Evolutionary conservation across 2,888 invertebrate genomes (phyloP).

Genomic region (Melolontha melolontha): DNA sequence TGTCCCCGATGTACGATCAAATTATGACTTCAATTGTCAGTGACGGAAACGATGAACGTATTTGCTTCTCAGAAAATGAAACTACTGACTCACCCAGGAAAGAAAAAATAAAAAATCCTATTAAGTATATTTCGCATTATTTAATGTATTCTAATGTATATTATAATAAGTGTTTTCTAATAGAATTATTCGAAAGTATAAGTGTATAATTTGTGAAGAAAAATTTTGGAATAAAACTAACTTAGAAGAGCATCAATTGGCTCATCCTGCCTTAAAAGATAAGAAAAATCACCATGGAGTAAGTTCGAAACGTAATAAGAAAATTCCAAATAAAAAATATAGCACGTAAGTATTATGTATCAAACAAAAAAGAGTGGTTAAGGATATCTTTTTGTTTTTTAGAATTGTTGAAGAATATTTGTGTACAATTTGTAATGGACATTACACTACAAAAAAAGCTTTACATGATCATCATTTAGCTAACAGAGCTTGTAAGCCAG

Average conservation of each 20-base stretch:
- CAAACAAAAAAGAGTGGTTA: not conserved
- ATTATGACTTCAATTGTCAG: too few relatives aligned
- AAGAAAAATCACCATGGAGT: constrained; percentile 20
- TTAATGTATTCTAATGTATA: not conserved
- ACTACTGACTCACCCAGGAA: too few relatives aligned
- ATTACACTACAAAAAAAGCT: constrained; percentile 4
- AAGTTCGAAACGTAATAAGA: not conserved
- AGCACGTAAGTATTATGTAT: not conserved
- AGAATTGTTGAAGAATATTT: constrained; percentile 10
- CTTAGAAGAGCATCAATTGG: constrained; percentile 3
- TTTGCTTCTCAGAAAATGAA: too few relatives aligned
- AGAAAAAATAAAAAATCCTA: too few relatives aligned
- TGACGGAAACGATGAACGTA: too few relatives aligned
- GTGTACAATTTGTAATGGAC: constrained; percentile 7
- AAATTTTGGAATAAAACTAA: not conserved
- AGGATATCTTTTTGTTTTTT: not conserved
- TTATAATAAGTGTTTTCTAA: not conserved
- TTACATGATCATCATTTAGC: not conserved
- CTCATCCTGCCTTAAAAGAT: constrained; percentile 8
- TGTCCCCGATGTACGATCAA: too few relatives aligned
- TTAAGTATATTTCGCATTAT: not conserved
- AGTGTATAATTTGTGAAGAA: constrained; percentile 9
- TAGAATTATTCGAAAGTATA: constrained; percentile 10
- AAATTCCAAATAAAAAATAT: not conserved
- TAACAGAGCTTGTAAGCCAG: not conserved